Evolutionary conservation across 2,888 invertebrate genomes (phyloP).

Genomic region (Drosophila pullipes): DNA sequence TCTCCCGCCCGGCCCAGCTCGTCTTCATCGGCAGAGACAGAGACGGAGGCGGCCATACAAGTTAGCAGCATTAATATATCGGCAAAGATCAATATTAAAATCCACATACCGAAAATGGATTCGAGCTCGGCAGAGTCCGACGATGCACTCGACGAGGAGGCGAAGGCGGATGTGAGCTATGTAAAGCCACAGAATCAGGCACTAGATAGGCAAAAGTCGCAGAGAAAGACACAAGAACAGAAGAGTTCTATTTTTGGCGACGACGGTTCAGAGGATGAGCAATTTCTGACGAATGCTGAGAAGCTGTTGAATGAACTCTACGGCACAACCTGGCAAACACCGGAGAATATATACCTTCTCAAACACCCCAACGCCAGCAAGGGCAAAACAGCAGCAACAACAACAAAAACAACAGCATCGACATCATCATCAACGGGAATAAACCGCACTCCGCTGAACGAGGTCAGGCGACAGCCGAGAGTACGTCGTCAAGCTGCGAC

Average conservation of each 20-base stretch:
- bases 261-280: constrained; percentile 55
- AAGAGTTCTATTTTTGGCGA: constrained; percentile 34
- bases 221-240: neutral
- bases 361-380: constrained; percentile 68
- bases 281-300: constrained; percentile 78
- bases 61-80: constrained; percentile 83
- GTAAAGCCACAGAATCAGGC: neutral
- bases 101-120: constrained; percentile 76
- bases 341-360: constrained; percentile 81
- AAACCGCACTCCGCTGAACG: constrained; percentile 27
- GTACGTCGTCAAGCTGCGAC: constrained; percentile 20
- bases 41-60: constrained; percentile 48
- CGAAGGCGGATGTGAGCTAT: neutral
- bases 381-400: constrained; percentile 20
- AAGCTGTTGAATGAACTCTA: constrained; percentile 82
- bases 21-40: neutral
- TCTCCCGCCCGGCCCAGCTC: constrained; percentile 12
- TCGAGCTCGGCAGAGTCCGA: constrained; percentile 45
- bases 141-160: constrained; percentile 33
- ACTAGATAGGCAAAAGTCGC: neutral
- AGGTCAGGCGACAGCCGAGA: constrained; percentile 32
- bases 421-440: neutral
- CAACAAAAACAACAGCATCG: neutral
- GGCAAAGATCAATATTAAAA: constrained; percentile 84
- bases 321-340: constrained; percentile 84